A percentile compares a stretch with the other conserved stretches of the same genome.
phyloP scores from a whole-genome alignment of 2,113 vertebrate genomes.

The Eubucco bourcierii region DNA sequence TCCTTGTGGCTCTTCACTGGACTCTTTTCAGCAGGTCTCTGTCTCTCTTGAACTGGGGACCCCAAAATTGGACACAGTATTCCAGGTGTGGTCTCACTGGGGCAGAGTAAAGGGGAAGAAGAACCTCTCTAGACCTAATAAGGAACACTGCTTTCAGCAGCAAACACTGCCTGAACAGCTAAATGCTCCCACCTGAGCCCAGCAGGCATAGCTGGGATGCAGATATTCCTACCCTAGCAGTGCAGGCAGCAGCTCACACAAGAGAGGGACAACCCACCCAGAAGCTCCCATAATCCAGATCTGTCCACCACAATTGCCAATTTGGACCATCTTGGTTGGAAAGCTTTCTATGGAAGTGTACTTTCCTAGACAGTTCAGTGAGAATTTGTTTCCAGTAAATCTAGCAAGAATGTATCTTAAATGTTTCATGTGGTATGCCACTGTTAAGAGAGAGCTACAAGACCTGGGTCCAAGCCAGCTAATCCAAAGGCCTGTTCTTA shows the following conservation, averaged over 20 bases:
- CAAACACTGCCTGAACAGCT: not conserved
- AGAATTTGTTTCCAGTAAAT: constrained; percentile 10
- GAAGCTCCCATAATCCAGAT: not conserved
- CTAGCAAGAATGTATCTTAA: not conserved
- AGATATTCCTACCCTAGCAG: not conserved
- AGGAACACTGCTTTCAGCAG: not conserved
- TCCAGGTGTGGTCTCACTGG: too few species aligned
- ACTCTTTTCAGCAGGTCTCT: too few species aligned
- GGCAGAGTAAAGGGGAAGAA: too few species aligned
- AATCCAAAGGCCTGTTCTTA: constrained; percentile 40
- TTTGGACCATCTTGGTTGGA: not conserved
- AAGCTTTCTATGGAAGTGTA: not conserved
- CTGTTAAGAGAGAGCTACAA: not conserved
- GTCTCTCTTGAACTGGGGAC: too few species aligned
- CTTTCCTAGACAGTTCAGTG: not conserved
- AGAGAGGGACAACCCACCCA: not conserved
- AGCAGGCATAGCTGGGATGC: not conserved
- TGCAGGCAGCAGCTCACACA: not conserved
- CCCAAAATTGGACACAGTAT: too few species aligned
- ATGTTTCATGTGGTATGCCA: not conserved
- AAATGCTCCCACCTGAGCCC: not conserved
- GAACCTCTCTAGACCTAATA: not conserved
- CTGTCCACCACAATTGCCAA: not conserved
- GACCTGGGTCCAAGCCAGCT: constrained; percentile 39
- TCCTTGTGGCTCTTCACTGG: too few species aligned